A percentile compares a stretch with the other conserved stretches of the same genome.
Evolutionary conservation across 2,888 invertebrate species (phyloP).

Genomic region (Podotricha telesiphe): DNA sequence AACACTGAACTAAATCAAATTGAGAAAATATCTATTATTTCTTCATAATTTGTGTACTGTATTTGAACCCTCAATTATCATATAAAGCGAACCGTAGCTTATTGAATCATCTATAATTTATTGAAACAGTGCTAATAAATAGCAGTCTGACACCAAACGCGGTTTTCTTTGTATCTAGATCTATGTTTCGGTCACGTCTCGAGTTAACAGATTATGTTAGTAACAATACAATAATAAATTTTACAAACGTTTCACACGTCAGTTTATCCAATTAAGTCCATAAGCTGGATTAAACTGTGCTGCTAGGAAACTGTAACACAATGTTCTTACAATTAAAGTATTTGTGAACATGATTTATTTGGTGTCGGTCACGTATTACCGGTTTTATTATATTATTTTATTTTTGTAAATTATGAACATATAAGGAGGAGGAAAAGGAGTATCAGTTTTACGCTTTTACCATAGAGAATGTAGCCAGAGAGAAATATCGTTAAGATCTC

Average conservation of each 20-base stretch:
- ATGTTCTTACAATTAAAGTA: slow-evolving; percentile 26
- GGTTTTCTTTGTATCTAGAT: slow-evolving; percentile 43
- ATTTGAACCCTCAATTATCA: too few relatives aligned
- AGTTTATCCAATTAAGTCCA: slow-evolving; percentile 39
- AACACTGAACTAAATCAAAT: too few relatives aligned
- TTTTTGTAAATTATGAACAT: too few relatives aligned
- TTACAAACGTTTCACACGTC: slow-evolving; percentile 35
- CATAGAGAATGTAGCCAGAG: too few relatives aligned
- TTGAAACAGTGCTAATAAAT: slow-evolving; percentile 33
- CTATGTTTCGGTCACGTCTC: slow-evolving; percentile 44
- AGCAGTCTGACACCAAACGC: slow-evolving; percentile 30
- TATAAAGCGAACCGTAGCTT: too few relatives aligned
- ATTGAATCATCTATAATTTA: background rate
- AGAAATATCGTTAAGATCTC: background rate
- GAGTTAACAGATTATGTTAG: slow-evolving; percentile 41
- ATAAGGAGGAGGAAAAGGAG: too few relatives aligned
- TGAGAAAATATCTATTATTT: too few relatives aligned
- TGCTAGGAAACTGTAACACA: slow-evolving; percentile 30
- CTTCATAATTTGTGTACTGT: too few relatives aligned
- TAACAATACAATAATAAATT: slow-evolving; percentile 45
- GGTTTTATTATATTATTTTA: background rate
- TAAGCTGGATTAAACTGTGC: slow-evolving; percentile 36
- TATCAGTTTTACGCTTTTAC: too few relatives aligned
- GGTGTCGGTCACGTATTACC: background rate
- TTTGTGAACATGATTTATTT: slow-evolving; percentile 19